Percentiles rank a stretch among this genome's conserved stretches.
Conservation (phyloP, 2,797 vertebrate species). For the Ctenopoma multispine region DNA sequence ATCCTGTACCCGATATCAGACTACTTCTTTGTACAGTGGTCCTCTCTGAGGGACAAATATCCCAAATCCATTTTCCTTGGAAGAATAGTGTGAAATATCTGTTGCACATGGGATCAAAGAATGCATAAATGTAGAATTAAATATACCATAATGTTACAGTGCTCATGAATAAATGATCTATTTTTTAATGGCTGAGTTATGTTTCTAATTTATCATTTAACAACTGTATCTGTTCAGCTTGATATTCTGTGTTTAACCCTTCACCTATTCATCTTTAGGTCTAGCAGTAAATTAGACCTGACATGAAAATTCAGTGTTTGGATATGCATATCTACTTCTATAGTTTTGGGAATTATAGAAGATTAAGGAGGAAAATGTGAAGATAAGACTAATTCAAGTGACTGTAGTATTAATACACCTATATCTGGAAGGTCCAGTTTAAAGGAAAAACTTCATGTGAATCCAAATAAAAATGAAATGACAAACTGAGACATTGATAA, state of each 20-base stretch:
- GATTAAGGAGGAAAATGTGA: no score
- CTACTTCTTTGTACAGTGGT: conserved; percentile 96
- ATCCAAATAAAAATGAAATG: neutral
- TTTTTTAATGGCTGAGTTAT: neutral
- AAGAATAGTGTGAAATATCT: conserved; percentile 85
- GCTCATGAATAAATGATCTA: conserved; percentile 18
- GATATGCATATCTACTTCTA: no score
- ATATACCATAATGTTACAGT: neutral
- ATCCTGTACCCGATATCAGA: conserved; percentile 91
- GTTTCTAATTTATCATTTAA: neutral
- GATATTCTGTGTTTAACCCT: no score
- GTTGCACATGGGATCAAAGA: neutral
- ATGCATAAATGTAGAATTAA: neutral
- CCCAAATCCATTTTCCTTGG: conserved; percentile 92
- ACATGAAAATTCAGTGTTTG: no score
- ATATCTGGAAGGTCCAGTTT: no score
- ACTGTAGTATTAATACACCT: no score
- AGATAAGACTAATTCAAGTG: no score
- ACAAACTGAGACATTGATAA: neutral
- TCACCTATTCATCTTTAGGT: no score
- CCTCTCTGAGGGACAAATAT: conserved; percentile 90
- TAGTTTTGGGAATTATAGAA: no score
- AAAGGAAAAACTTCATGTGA: no score
- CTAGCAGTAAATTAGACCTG: no score
- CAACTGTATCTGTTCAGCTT: neutral